Base-by-base conservation (phyloP, 2,797 vertebrate species). In the Chromobotia macracanthus region DNA sequence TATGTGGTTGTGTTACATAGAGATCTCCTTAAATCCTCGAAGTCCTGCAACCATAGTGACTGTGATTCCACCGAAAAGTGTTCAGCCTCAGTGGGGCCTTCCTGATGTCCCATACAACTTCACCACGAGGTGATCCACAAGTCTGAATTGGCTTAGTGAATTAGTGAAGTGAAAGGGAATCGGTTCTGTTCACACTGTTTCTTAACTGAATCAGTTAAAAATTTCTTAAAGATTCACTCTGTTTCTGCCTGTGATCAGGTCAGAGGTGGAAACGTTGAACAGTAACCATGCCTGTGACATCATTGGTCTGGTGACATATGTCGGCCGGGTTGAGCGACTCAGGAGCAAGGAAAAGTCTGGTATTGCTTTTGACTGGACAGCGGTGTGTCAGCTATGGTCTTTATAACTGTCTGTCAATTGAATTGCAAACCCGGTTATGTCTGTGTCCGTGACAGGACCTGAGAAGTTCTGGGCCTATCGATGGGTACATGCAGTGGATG, bases 381-480 rank as follows among this genome's bases (percentile, higher is more conserved):
- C 63, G 15, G 9, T 7, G 51, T 67, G 35, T 64, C n/a, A 44
- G 3, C 35, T 1, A 5, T 5, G n/a, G 31, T 28, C n/a, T 56
- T 58, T 28, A 15, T 28, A 31, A 23, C 11, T 28, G 10, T 50
- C 2, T 9, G 6, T 61, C 13, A 13, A 8, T 31, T 61, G 21
- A 13, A 13, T 1, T 58, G 28, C 31, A 21, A 41, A 21, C n/a
- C 35, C 25, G 12, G 0, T 38, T 81, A 19, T 66, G 10, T 67
- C n/a, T 75, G 18, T 80, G 16, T 65, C 46, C 65, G 55, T 21
- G 85, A 16, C 55, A 97, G 96, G 91, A 69, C 90, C 87, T 79
- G 95, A 97, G 86, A 96, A 96, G 82, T 97, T 94, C 90, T 98
- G 95, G 96, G 91, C 93, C 0, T 95, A 95, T 88, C 95, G 95